Conservation (phyloP, 2,797 vertebrate genomes). For the Neosalanx taihuensis region DNA sequence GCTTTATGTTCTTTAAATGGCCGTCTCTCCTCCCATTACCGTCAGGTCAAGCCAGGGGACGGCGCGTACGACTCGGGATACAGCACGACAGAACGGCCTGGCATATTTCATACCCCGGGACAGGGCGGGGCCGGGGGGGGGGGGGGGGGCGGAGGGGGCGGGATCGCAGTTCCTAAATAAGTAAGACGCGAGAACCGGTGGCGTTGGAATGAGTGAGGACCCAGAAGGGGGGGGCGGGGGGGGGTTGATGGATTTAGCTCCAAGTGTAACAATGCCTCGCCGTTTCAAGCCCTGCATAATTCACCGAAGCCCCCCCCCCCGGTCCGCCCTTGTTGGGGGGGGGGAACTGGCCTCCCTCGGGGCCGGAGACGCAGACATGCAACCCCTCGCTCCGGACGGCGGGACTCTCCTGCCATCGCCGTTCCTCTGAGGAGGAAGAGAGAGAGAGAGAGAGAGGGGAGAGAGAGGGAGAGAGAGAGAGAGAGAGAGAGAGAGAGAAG, state of each 20-base stretch:
- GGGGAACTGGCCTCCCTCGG: background rate
- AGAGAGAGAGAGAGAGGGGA: background rate
- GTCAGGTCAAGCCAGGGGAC: constrained; percentile 47
- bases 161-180: constrained; percentile 60
- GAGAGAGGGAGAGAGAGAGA: constrained; percentile 15
- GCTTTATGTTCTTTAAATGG: constrained; percentile 67
- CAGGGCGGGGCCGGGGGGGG: background rate
- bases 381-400: constrained; percentile 41
- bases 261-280: constrained; percentile 60
- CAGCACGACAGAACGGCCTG: constrained; percentile 48
- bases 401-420: constrained; percentile 20
- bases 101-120: constrained; percentile 61
- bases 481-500: background rate
- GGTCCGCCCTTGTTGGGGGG: no score
- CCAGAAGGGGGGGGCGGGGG: background rate
- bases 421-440: constrained; percentile 20
- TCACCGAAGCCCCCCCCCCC: constrained; percentile 45
- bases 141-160: no score
- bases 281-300: constrained; percentile 63
- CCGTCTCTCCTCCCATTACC: constrained; percentile 58
- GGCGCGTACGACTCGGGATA: constrained; percentile 41
- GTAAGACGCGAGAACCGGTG: constrained; percentile 42
- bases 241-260: constrained; percentile 35
- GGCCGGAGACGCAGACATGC: background rate
- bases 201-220: background rate